Percentiles rank a stretch among this genome's conserved stretches.
phyloP scores from a whole-genome alignment of 2,797 vertebrate species.

The Myotis planiceps region DNA sequence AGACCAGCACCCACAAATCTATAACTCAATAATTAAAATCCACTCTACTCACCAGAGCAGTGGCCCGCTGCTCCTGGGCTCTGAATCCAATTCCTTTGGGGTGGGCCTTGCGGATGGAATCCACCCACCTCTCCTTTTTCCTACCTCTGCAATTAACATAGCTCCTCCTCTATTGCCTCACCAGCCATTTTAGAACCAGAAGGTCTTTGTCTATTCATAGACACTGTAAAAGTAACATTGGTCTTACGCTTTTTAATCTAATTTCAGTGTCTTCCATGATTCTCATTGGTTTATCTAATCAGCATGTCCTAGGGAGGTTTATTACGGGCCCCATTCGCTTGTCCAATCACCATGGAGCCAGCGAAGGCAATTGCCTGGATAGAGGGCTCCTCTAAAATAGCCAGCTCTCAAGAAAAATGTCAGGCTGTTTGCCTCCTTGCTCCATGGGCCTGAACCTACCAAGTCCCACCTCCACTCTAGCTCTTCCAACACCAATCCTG shows the following conservation, averaged over 20 bases:
- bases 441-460: neutral
- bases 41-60: constrained; percentile 56
- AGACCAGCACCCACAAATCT: neutral
- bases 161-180: constrained; percentile 36
- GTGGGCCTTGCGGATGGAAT: neutral
- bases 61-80: neutral
- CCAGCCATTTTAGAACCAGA: constrained; percentile 48
- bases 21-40: neutral
- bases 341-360: neutral
- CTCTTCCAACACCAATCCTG: neutral
- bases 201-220: constrained; percentile 68
- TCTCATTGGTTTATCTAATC: constrained; percentile 64
- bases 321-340: neutral
- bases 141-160: constrained; percentile 13
- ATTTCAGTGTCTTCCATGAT: neutral
- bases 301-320: constrained; percentile 9
- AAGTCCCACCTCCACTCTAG: neutral
- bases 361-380: neutral
- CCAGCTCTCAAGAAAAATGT: neutral
- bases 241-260: constrained; percentile 55
- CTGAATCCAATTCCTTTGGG: neutral
- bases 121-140: neutral
- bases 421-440: neutral
- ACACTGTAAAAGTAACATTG: constrained; percentile 58
- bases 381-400: neutral